phyloP scores from a whole-genome alignment of 23 tunicate genomes.

The Styela clava region DNA sequence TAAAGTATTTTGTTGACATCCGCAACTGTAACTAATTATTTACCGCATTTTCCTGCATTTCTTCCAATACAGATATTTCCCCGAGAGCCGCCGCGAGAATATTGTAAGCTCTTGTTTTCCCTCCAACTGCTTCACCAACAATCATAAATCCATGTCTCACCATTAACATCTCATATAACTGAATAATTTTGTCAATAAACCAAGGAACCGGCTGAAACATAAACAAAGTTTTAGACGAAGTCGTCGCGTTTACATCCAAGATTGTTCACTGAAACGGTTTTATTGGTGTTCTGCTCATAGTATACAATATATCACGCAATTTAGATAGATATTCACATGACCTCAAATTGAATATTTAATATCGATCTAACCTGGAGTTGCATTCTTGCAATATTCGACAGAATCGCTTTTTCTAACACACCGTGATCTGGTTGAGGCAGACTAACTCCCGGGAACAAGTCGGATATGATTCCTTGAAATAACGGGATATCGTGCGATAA shows the following conservation, averaged over 20 bases:
- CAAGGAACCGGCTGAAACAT: slow-evolving; percentile 68
- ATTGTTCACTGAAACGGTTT: neutral
- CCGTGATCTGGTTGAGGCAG: slow-evolving; percentile 71
- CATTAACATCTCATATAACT: slow-evolving; percentile 22
- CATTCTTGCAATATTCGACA: slow-evolving; percentile 42
- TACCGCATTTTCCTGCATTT: slow-evolving; percentile 71
- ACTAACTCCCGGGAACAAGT: slow-evolving; percentile 22
- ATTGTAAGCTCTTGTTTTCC: slow-evolving; percentile 53
- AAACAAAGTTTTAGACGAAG: neutral
- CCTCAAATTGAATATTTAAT: too few species aligned
- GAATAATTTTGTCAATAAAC: slow-evolving; percentile 33
- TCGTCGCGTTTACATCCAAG: neutral
- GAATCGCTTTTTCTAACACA: slow-evolving; percentile 72
- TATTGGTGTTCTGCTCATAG: neutral
- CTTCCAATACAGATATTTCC: slow-evolving; percentile 64
- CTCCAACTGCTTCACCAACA: slow-evolving; percentile 29
- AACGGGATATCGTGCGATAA: slow-evolving; percentile 31
- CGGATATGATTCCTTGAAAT: slow-evolving; percentile 32
- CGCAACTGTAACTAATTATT: too few species aligned
- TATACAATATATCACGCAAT: neutral
- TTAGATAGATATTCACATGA: too few species aligned
- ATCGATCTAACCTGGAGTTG: slow-evolving; percentile 87
- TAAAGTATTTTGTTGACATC: too few species aligned
- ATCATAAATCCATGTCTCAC: slow-evolving; percentile 37
- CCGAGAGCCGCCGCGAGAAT: slow-evolving; percentile 60